phyloP scores from a whole-genome alignment of 2,797 vertebrate genomes.

The Hafferia zeledoni region DNA sequence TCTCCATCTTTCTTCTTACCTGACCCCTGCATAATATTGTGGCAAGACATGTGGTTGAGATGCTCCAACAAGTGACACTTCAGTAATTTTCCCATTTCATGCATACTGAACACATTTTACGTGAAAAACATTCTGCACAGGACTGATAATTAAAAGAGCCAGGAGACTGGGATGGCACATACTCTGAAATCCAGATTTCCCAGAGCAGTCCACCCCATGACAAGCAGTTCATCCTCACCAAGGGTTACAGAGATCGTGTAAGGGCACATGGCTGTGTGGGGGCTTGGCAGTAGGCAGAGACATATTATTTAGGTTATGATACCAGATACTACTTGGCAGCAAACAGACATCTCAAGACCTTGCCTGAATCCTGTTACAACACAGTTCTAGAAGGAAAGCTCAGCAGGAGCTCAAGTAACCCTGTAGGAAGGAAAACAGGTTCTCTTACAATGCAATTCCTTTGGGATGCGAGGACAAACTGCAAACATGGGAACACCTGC shows the following conservation, averaged over 20 bases:
- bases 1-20: not conserved
- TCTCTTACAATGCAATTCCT: not conserved
- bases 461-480: not conserved
- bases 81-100: not conserved
- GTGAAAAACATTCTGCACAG: not conserved
- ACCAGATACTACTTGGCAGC: conserved; percentile 4
- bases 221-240: not conserved
- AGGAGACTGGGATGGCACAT: not conserved
- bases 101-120: not conserved
- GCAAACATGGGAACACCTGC: not conserved
- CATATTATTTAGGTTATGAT: not conserved
- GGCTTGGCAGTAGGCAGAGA: not conserved
- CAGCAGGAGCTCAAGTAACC: not conserved
- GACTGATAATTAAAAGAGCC: not conserved
- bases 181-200: not conserved
- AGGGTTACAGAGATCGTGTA: not conserved
- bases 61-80: not conserved
- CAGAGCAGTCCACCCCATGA: not conserved
- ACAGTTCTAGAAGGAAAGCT: not conserved
- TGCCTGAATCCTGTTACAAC: not conserved
- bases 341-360: not conserved
- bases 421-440: not conserved
- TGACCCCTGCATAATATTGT: not conserved
- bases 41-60: not conserved
- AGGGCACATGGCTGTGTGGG: not conserved